Evolutionary conservation across 2,888 invertebrate species (phyloP).

Genomic region (Xestia sexstrigata): DNA sequence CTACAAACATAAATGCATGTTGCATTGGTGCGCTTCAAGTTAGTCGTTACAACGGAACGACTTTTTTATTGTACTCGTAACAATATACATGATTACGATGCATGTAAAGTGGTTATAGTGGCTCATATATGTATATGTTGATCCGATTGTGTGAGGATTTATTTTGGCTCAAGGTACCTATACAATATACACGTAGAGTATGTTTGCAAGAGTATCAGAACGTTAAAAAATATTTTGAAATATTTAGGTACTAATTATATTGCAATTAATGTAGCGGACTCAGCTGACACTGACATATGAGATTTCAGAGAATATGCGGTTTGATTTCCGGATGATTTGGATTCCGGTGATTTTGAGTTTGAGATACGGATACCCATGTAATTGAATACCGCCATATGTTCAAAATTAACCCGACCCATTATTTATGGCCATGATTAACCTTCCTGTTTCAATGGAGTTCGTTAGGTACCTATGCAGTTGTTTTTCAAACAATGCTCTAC

Average conservation of each 20-base stretch:
- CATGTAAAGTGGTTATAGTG: background rate
- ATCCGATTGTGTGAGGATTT: background rate
- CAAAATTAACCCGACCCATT: background rate
- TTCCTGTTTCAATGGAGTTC: background rate
- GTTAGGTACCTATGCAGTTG: background rate
- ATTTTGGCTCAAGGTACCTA: background rate
- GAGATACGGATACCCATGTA: background rate
- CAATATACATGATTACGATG: slow-evolving; percentile 3
- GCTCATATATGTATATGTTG: no score
- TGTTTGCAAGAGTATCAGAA: background rate
- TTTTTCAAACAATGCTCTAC: background rate
- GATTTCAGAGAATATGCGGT: background rate
- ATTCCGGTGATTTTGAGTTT: background rate
- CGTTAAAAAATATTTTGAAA: background rate
- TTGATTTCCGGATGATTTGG: background rate
- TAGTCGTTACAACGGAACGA: background rate
- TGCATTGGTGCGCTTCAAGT: slow-evolving; percentile 17
- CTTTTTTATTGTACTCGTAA: slow-evolving; percentile 4
- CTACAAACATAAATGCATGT: background rate
- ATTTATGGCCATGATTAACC: background rate
- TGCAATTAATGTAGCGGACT: background rate
- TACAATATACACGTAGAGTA: no score
- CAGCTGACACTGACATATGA: background rate
- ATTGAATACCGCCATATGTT: background rate
- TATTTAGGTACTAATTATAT: background rate